Percentiles rank a stretch among this genome's conserved stretches.
phyloP scores from a whole-genome alignment of 2,888 invertebrate genomes.

The Pristionchus fissidentatus region DNA sequence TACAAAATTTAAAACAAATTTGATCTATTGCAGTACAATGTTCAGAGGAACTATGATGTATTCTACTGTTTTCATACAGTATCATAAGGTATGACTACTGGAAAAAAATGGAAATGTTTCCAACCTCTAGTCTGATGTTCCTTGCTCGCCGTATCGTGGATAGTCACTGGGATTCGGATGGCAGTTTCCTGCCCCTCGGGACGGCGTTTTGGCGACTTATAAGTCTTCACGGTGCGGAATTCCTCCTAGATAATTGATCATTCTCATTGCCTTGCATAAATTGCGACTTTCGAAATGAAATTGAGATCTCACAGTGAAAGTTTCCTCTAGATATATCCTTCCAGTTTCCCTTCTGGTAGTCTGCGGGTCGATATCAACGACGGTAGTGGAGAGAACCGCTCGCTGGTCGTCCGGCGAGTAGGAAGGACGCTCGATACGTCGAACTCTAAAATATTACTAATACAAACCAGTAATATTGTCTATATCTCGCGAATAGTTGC shows the following conservation, averaged over 20 bases:
- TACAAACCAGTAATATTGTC: no score
- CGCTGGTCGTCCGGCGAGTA: conserved; percentile 55
- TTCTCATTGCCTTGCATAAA: neutral
- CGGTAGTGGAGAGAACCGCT: conserved; percentile 59
- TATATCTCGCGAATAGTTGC: no score
- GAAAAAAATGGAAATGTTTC: neutral
- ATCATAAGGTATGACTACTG: neutral
- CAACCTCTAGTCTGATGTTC: conserved; percentile 29
- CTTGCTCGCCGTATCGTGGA: conserved; percentile 10
- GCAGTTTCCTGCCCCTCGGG: neutral
- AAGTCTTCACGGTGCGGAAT: conserved; percentile 52
- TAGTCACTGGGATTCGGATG: conserved; percentile 36
- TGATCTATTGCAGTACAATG: no score
- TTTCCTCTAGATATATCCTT: conserved; percentile 35
- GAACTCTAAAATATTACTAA: neutral
- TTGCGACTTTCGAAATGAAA: neutral
- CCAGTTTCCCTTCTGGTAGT: conserved; percentile 48
- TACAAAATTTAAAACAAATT: no score
- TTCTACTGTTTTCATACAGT: no score
- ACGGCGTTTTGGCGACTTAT: conserved; percentile 32
- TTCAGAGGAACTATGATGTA: no score
- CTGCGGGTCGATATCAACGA: conserved; percentile 65
- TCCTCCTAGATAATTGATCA: conserved; percentile 57
- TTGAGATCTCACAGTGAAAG: conserved; percentile 9
- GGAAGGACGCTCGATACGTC: conserved; percentile 42